Evolutionary conservation across 2,797 vertebrate species (phyloP).

Genomic region (Sebastes glaucus): DNA sequence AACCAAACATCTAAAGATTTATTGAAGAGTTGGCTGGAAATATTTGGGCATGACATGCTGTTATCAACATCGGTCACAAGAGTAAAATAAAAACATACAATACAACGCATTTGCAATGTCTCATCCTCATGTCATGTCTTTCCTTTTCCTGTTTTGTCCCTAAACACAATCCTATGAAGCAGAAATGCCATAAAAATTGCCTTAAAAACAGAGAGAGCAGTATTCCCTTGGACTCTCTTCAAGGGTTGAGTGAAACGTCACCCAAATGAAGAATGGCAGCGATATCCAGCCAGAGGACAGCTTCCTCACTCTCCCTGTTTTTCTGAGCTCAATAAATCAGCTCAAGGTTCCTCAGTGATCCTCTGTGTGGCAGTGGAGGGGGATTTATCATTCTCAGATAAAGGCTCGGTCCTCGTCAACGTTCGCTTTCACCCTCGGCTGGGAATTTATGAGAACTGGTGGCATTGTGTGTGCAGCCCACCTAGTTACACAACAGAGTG

Average conservation of each 20-base stretch:
- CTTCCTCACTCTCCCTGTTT: constrained; percentile 75
- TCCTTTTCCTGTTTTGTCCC: neutral
- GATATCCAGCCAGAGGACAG: constrained; percentile 79
- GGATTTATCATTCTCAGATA: constrained; percentile 83
- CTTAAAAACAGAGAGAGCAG: constrained; percentile 41
- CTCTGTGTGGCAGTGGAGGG: constrained; percentile 57
- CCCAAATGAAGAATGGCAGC: constrained; percentile 79
- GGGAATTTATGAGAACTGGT: constrained; percentile 70
- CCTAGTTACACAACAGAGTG: constrained; percentile 38
- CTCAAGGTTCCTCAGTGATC: constrained; percentile 79
- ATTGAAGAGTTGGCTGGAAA: neutral
- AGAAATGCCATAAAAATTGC: constrained; percentile 24
- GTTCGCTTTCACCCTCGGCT: constrained; percentile 56
- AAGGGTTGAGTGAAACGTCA: constrained; percentile 79
- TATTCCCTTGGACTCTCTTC: constrained; percentile 55
- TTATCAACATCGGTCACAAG: neutral
- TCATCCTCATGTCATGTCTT: neutral
- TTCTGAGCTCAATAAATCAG: constrained; percentile 79
- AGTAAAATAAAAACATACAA: neutral
- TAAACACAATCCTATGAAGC: constrained; percentile 32
- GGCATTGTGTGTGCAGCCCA: constrained; percentile 30
- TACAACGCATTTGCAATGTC: neutral
- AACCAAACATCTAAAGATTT: neutral
- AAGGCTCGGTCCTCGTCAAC: constrained; percentile 71
- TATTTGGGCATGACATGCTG: neutral